Conservation (phyloP, 2,113 vertebrate genomes). For the Elephas maximus region DNA sequence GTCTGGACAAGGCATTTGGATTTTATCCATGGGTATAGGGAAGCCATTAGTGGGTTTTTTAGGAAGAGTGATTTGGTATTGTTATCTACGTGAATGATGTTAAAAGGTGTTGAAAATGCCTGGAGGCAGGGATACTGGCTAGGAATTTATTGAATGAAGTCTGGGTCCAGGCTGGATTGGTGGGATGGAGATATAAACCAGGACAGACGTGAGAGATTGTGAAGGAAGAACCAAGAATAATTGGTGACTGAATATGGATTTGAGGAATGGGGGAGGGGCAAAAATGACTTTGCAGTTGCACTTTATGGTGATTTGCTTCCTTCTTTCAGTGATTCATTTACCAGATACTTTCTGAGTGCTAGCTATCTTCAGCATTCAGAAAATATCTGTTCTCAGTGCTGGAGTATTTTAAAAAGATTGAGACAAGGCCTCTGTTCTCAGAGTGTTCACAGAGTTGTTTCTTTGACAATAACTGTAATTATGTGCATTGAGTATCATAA, state of each 20-base stretch:
- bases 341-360: neutral
- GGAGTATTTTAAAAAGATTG: neutral
- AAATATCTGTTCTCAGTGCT: neutral
- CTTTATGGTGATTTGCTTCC: neutral
- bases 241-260: neutral
- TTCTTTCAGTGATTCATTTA: neutral
- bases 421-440: neutral
- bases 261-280: neutral
- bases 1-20: neutral
- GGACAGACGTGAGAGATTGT: neutral
- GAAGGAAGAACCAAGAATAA: neutral
- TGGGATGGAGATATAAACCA: neutral
- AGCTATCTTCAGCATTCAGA: neutral
- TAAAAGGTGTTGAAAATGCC: neutral
- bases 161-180: neutral
- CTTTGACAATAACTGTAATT: neutral
- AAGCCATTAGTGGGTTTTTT: neutral
- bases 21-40: neutral
- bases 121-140: neutral
- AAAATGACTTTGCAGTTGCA: neutral
- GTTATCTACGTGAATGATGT: neutral
- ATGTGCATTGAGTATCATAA: neutral
- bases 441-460: neutral
- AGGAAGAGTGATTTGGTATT: slow-evolving; percentile 5
- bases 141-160: neutral